These are phyloP conservation scores for Fragum sueziense DNA, from an alignment of 2,888 invertebrate species.

Conservation along the genomic window DNA sequence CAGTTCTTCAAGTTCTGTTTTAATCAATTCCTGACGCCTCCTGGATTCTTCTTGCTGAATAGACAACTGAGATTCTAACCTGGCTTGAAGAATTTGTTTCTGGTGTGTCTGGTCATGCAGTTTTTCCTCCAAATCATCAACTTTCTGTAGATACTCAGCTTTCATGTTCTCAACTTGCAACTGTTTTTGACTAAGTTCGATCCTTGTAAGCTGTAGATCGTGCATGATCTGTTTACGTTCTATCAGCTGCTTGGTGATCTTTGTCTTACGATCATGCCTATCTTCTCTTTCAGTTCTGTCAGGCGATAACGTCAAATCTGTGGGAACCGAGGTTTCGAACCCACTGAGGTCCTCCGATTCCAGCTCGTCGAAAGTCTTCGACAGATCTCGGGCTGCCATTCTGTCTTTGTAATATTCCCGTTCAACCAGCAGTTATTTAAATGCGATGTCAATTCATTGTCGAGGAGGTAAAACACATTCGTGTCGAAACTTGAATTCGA, in stretches of 20 bases:
- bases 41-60: constrained; percentile 81
- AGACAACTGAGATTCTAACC: constrained; percentile 79
- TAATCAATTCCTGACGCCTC: constrained; percentile 76
- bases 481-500: constrained; percentile 25
- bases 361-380: constrained; percentile 76
- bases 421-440: neutral
- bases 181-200: constrained; percentile 81
- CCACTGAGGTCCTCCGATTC: constrained; percentile 79
- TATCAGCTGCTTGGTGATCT: constrained; percentile 78
- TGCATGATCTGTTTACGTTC: constrained; percentile 81
- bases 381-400: constrained; percentile 76
- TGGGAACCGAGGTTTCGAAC: constrained; percentile 81
- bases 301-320: constrained; percentile 81
- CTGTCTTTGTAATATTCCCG: neutral
- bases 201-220: constrained; percentile 81
- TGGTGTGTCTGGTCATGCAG: constrained; percentile 80
- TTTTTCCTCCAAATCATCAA: constrained; percentile 82
- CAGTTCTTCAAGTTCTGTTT: constrained; percentile 79
- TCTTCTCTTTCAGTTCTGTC: constrained; percentile 70
- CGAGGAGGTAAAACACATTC: constrained; percentile 2
- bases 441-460: neutral
- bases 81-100: constrained; percentile 80
- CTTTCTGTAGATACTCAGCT: constrained; percentile 78
- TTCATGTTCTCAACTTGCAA: constrained; percentile 81
- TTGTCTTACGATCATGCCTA: constrained; percentile 66